Evolutionary conservation across 2,888 invertebrate genomes (phyloP).

Genomic region (Cryptocephalus moraei): DNA sequence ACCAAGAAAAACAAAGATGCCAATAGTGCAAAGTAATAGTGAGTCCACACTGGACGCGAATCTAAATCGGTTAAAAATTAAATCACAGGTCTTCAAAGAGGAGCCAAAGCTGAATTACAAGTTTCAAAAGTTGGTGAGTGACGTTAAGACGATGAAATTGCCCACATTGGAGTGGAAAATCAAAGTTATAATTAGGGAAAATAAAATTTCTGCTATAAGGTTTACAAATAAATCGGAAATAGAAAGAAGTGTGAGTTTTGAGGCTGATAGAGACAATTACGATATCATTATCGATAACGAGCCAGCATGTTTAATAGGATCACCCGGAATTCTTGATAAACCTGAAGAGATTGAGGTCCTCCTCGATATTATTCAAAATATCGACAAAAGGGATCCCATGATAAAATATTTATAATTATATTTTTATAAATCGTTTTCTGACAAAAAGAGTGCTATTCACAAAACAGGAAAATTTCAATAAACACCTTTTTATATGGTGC

Average conservation of each 20-base stretch:
- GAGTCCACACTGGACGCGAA: no score
- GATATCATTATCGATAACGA: constrained; percentile 20
- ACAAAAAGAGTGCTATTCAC: no score
- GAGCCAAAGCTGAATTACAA: constrained; percentile 13
- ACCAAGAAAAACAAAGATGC: no score
- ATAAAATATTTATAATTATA: constrained; percentile 15
- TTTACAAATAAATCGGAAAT: constrained; percentile 21
- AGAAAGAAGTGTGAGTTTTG: constrained; percentile 21
- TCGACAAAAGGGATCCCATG: constrained; percentile 20
- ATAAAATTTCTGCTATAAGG: constrained; percentile 22
- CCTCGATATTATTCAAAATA: constrained; percentile 21
- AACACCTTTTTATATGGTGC: no score
- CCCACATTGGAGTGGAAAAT: constrained; percentile 24
- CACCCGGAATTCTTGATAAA: constrained; percentile 15
- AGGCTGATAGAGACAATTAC: constrained; percentile 18
- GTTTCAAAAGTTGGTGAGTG: constrained; percentile 22
- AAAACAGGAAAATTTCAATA: no score
- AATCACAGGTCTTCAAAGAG: no score
- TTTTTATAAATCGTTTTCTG: no score
- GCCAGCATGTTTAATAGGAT: constrained; percentile 19
- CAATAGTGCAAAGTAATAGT: no score
- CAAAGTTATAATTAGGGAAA: constrained; percentile 24
- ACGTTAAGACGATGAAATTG: constrained; percentile 24
- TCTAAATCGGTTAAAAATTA: no score
- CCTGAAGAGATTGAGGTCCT: constrained; percentile 24